Conservation (phyloP, 2,797 vertebrate species). For the Pipistrellus nathusii region DNA sequence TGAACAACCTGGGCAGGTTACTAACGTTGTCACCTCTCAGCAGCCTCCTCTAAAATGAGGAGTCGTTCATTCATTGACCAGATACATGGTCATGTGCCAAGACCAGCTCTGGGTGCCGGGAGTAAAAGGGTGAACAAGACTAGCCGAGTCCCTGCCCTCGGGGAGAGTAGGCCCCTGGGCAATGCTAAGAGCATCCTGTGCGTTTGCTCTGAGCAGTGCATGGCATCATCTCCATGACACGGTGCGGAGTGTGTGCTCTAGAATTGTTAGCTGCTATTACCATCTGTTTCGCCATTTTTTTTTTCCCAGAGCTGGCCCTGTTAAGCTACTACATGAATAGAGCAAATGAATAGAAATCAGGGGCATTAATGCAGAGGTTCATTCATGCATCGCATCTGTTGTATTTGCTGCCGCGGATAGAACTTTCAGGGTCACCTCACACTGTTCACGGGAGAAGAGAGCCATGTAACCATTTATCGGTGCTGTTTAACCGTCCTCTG, state of each 20-base stretch:
- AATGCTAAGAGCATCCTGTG: fast-evolving
- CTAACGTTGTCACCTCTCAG: background rate
- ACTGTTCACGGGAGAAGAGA: background rate
- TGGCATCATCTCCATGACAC: background rate
- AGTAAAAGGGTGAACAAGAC: background rate
- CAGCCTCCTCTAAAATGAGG: background rate
- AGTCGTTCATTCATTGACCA: background rate
- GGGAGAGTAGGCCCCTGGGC: fast-evolving
- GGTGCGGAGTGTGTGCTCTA: background rate
- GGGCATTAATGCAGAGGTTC: slow-evolving; percentile 53
- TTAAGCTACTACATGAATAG: slow-evolving; percentile 33
- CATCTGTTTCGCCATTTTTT: slow-evolving; percentile 33
- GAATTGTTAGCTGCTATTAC: background rate
- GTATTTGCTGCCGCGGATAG: slow-evolving; percentile 54
- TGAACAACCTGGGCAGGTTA: background rate
- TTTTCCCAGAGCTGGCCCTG: background rate
- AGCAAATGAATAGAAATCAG: slow-evolving; percentile 70
- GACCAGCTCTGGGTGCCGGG: background rate
- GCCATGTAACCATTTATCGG: background rate
- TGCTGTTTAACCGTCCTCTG: slow-evolving; percentile 59
- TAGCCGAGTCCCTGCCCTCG: background rate
- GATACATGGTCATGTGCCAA: background rate
- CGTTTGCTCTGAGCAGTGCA: background rate
- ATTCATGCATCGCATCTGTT: slow-evolving; percentile 60
- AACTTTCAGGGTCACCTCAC: slow-evolving; percentile 69